These are phyloP conservation scores for Lissonota sp. DNA, from an alignment of 2,888 invertebrate genomes.

Conservation along the genomic window DNA sequence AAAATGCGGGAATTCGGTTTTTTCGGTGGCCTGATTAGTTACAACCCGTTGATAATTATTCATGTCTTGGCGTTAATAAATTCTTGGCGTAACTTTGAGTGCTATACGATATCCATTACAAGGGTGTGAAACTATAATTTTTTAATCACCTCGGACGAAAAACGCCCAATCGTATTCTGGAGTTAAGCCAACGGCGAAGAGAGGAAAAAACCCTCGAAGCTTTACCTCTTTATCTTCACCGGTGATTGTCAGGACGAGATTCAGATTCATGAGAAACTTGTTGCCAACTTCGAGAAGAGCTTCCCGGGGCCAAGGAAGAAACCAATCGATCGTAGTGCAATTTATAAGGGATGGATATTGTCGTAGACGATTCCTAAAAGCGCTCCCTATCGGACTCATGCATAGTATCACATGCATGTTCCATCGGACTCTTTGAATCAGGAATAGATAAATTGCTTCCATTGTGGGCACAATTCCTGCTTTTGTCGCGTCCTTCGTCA, in stretches of 20 bases:
- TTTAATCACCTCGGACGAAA: slow-evolving; percentile 14
- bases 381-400: slow-evolving; percentile 95
- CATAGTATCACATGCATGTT: slow-evolving; percentile 93
- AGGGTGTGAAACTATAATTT: slow-evolving; percentile 10
- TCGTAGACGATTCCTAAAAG: slow-evolving; percentile 92
- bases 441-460: slow-evolving; percentile 90
- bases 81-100: no score
- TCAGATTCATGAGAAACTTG: slow-evolving; percentile 90
- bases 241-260: slow-evolving; percentile 89
- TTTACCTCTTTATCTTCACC: slow-evolving; percentile 85
- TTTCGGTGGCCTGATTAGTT: no score
- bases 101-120: no score
- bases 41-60: no score
- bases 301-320: slow-evolving; percentile 94
- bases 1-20: no score
- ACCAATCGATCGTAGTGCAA: slow-evolving; percentile 96
- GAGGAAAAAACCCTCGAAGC: no score
- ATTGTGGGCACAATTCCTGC: slow-evolving; percentile 86
- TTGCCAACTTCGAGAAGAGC: slow-evolving; percentile 95
- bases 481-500: slow-evolving; percentile 86
- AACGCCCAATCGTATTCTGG: neutral
- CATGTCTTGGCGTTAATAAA: no score
- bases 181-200: slow-evolving; percentile 6
- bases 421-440: slow-evolving; percentile 90
- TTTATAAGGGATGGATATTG: slow-evolving; percentile 95